Evolutionary conservation across 2,888 invertebrate species (phyloP).

Genomic region (Tenthredo amoena): DNA sequence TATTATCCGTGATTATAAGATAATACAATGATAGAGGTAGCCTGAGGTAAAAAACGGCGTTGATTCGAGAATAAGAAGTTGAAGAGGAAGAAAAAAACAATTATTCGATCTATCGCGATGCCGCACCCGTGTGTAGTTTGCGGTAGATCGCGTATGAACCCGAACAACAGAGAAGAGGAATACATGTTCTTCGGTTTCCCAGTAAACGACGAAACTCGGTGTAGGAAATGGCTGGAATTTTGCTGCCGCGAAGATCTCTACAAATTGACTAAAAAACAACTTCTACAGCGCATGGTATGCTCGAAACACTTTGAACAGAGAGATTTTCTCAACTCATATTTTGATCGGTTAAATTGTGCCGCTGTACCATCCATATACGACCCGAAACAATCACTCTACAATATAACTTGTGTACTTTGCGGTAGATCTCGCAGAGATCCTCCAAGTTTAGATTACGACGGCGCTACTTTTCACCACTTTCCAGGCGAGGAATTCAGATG

Average conservation of each 20-base stretch:
- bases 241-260: constrained; percentile 76
- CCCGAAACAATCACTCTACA: constrained; percentile 75
- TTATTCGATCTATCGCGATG: constrained; percentile 62
- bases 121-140: constrained; percentile 77
- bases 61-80: background rate
- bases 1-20: background rate
- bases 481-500: constrained; percentile 76
- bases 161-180: constrained; percentile 75
- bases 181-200: constrained; percentile 77
- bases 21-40: background rate
- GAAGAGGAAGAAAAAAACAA: background rate
- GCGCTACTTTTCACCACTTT: constrained; percentile 75
- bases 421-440: constrained; percentile 71
- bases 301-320: constrained; percentile 73
- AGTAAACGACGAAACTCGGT: constrained; percentile 73
- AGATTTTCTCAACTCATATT: constrained; percentile 74
- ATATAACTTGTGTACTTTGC: constrained; percentile 74
- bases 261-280: constrained; percentile 74
- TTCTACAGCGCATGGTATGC: constrained; percentile 75
- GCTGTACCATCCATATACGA: constrained; percentile 75
- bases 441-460: constrained; percentile 69
- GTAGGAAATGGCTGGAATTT: constrained; percentile 75
- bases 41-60: background rate
- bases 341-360: constrained; percentile 71
- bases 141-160: constrained; percentile 76